These are phyloP conservation scores for Epinotia bilunana DNA, from an alignment of 2,888 invertebrate species.

Conservation along the genomic window DNA sequence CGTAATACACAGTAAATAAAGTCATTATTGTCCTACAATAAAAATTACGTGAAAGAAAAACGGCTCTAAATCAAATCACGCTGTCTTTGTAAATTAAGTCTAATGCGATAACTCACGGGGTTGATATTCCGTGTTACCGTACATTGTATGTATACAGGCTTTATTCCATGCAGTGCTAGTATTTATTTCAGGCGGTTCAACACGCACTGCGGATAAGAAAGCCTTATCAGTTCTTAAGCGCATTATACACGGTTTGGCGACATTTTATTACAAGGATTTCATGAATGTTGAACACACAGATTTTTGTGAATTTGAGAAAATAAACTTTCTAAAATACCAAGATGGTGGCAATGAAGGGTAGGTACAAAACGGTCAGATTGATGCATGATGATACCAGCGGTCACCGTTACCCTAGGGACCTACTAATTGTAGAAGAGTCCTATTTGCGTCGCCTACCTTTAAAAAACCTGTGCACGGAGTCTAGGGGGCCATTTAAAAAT, in stretches of 20 bases:
- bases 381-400: too few species aligned
- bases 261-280: constrained; percentile 37
- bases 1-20: constrained; percentile 4
- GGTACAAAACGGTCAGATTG: too few species aligned
- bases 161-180: neutral
- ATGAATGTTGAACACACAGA: neutral
- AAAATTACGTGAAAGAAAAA: neutral
- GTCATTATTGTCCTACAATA: neutral
- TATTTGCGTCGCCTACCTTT: too few species aligned
- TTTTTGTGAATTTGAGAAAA: constrained; percentile 5
- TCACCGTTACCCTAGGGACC: too few species aligned
- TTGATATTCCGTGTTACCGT: neutral
- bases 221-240: constrained; percentile 58
- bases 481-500: too few species aligned
- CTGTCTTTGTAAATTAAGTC: neutral
- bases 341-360: too few species aligned
- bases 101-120: neutral
- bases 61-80: neutral
- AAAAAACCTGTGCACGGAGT: too few species aligned
- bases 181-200: constrained; percentile 29
- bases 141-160: neutral
- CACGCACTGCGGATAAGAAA: constrained; percentile 53
- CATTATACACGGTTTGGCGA: constrained; percentile 45
- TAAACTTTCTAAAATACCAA: neutral
- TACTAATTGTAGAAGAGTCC: too few species aligned